Percentiles rank a stretch among this genome's conserved stretches.
Evolutionary conservation across 2,888 invertebrate species (phyloP).

Genomic region (Sarcophaga rosellei): DNA sequence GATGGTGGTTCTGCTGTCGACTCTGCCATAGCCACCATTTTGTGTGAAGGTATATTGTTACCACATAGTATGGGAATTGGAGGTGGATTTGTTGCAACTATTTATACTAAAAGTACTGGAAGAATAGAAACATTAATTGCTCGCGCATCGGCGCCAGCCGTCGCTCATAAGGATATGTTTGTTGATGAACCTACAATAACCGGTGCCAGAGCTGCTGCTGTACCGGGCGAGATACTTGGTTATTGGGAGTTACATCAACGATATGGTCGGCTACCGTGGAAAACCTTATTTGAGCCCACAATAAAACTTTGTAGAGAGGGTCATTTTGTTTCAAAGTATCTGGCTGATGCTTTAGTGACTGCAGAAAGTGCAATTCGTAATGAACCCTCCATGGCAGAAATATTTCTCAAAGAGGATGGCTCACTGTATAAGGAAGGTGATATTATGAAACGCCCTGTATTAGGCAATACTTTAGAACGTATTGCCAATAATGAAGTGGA

Average conservation of each 20-base stretch:
- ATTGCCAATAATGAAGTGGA: conserved; percentile 87
- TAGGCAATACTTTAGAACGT: conserved; percentile 87
- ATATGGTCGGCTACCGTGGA: conserved; percentile 91
- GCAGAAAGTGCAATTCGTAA: conserved; percentile 83
- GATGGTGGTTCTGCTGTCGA: conserved; percentile 91
- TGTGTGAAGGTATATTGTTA: conserved; percentile 93
- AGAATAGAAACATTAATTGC: conserved; percentile 87
- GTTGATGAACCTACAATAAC: conserved; percentile 81
- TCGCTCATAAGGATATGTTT: conserved; percentile 87
- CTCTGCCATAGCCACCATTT: conserved; percentile 91
- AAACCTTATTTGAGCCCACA: conserved; percentile 88
- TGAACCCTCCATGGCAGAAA: conserved; percentile 83
- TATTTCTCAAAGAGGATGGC: conserved; percentile 85
- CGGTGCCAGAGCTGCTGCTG: conserved; percentile 85
- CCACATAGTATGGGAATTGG: conserved; percentile 94
- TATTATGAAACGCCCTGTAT: conserved; percentile 84
- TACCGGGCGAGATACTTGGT: conserved; percentile 95
- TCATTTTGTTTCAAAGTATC: conserved; percentile 86
- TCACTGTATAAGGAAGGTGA: conserved; percentile 84
- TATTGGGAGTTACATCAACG: conserved; percentile 89
- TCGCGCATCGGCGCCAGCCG: conserved; percentile 89
- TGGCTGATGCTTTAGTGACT: conserved; percentile 83
- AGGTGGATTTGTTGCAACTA: conserved; percentile 93
- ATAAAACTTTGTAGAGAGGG: conserved; percentile 89
- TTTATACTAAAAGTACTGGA: conserved; percentile 86